phyloP scores from a whole-genome alignment of 1,140 invertebrate genomes.

The Ridgeia piscesae region DNA sequence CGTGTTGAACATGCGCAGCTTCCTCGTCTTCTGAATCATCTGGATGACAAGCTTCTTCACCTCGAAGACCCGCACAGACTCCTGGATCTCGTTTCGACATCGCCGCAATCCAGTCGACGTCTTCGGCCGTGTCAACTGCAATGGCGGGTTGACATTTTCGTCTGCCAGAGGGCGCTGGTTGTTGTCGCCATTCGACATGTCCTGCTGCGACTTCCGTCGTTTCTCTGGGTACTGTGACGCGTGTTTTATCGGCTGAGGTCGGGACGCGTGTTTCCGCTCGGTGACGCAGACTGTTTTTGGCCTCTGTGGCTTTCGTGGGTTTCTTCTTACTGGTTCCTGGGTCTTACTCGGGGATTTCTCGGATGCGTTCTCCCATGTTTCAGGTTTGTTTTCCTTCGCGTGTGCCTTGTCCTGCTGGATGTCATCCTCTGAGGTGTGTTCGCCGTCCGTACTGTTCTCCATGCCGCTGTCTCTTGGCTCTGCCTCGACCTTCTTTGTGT shows the following conservation, averaged over 20 bases:
- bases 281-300: conserved; percentile 10
- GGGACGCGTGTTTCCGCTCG: neutral
- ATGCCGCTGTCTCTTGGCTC: neutral
- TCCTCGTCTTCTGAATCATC: conserved; percentile 23
- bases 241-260: neutral
- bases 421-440: neutral
- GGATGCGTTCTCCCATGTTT: neutral
- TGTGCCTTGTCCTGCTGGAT: neutral
- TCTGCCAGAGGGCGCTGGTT: neutral
- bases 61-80: conserved; percentile 29
- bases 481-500: neutral
- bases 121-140: neutral
- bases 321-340: neutral
- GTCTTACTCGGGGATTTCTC: neutral
- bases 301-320: neutral
- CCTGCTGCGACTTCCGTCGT: neutral
- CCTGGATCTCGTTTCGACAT: conserved; percentile 20
- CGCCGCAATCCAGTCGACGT: neutral
- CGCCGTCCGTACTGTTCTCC: neutral
- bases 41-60: conserved; percentile 24
- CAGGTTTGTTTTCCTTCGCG: neutral
- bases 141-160: neutral
- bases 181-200: neutral
- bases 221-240: neutral
- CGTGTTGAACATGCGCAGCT: conserved; percentile 14